Percentiles rank a stretch among this genome's conserved stretches.
Conservation (phyloP, 37 sponge, comb jelly and placozoan genomes). For the Diacarnus erythraeanus region DNA sequence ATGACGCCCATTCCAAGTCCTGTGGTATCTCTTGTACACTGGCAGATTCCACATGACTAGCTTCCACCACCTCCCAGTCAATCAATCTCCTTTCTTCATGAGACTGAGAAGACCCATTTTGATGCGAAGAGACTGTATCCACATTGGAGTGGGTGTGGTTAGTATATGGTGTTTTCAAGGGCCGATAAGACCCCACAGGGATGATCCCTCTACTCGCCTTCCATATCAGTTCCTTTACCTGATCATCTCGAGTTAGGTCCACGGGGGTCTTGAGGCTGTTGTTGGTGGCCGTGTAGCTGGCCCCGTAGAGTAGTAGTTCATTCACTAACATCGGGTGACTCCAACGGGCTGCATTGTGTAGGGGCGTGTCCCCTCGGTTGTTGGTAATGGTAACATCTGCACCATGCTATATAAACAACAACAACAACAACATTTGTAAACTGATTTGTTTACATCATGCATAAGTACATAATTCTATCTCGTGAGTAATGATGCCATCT, state of each 20-base stretch:
- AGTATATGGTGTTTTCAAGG: neutral
- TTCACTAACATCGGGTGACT: conserved; percentile 54
- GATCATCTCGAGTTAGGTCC: conserved; percentile 69
- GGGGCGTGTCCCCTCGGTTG: conserved; percentile 79
- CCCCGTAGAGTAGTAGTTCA: conserved; percentile 70
- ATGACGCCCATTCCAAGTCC: neutral
- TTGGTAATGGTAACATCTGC: conserved; percentile 78
- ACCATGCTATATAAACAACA: conserved; percentile 68
- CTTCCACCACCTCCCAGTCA: neutral
- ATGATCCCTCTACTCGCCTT: conserved; percentile 45
- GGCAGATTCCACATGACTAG: neutral
- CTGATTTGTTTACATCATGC: too few relatives aligned
- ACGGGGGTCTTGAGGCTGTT: conserved; percentile 44
- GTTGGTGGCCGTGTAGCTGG: conserved; percentile 51
- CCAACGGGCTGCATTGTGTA: conserved; percentile 90
- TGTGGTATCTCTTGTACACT: neutral
- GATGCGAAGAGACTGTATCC: neutral
- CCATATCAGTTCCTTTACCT: conserved; percentile 16
- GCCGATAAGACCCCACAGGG: conserved; percentile 32
- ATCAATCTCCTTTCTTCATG: neutral
- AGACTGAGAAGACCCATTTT: neutral
- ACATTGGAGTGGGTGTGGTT: neutral
- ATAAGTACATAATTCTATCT: neutral
- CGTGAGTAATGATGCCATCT: neutral
- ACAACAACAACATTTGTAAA: too few relatives aligned